Conservation (phyloP, 1,140 invertebrate species). For the Diorhabda elongata region DNA sequence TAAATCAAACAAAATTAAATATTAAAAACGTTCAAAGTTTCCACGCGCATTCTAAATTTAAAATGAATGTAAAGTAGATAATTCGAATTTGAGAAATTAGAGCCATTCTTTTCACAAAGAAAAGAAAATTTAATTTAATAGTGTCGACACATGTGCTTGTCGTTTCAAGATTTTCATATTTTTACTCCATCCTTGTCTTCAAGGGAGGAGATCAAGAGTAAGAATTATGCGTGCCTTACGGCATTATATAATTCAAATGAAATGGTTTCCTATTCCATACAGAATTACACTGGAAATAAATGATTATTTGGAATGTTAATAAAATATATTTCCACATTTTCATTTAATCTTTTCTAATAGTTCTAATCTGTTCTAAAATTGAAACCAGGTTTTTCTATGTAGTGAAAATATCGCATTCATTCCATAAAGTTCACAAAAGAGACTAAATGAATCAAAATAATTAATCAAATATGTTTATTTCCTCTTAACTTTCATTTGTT, state of each 20-base stretch:
- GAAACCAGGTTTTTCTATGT: too few relatives aligned
- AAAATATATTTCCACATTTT: background rate
- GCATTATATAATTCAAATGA: constrained; percentile 26
- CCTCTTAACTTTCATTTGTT: too few relatives aligned
- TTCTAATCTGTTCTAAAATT: too few relatives aligned
- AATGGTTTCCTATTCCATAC: constrained; percentile 22
- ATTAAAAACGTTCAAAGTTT: constrained; percentile 47
- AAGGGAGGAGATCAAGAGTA: constrained; percentile 15
- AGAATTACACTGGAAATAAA: constrained; percentile 19
- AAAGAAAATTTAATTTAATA: constrained; percentile 49
- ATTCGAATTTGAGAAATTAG: constrained; percentile 48
- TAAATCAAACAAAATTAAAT: constrained; percentile 50
- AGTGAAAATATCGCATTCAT: too few relatives aligned
- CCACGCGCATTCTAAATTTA: constrained; percentile 44
- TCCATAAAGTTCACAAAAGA: too few relatives aligned
- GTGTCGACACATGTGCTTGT: constrained; percentile 47
- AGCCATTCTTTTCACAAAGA: constrained; percentile 44
- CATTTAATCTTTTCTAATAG: too few relatives aligned
- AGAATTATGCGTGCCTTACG: constrained; percentile 15
- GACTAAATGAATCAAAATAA: too few relatives aligned
- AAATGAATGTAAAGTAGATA: constrained; percentile 50
- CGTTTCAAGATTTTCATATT: constrained; percentile 45
- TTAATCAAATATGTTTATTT: too few relatives aligned
- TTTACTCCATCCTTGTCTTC: constrained; percentile 28
- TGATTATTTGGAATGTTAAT: background rate